Conservation (phyloP, 2,113 vertebrate genomes). For the Empidonax traillii region DNA sequence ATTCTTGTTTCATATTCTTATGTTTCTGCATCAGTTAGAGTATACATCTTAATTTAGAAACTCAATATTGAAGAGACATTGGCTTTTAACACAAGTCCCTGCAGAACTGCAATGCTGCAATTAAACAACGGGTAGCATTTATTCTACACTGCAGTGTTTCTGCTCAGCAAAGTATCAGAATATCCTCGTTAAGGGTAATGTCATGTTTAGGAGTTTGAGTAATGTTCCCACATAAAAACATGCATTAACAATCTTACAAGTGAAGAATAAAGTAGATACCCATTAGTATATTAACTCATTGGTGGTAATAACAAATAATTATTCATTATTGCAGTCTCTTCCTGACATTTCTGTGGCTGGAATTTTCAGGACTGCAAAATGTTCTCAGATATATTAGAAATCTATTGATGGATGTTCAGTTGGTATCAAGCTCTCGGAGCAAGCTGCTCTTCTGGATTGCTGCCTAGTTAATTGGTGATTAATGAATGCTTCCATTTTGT, state of each 20-base stretch:
- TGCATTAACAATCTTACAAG: not conserved
- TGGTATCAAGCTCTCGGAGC: conserved; percentile 22
- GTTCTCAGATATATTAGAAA: conserved; percentile 11
- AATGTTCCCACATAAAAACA: not conserved
- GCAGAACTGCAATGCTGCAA: not conserved
- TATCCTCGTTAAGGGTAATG: not conserved
- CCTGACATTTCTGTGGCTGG: not conserved
- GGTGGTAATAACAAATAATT: not conserved
- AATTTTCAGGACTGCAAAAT: conserved; percentile 1
- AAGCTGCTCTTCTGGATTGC: conserved; percentile 1
- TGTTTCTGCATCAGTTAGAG: not conserved
- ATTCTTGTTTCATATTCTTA: not conserved
- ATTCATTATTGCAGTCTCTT: not conserved
- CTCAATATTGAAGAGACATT: not conserved
- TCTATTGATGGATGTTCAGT: conserved; percentile 41
- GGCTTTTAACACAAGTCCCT: not conserved
- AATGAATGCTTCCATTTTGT: conserved; percentile 34
- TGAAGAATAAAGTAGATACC: not conserved
- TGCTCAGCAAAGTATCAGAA: not conserved
- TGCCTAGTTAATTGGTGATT: conserved; percentile 26
- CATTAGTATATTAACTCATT: not conserved
- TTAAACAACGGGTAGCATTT: not conserved
- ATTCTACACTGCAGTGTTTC: not conserved
- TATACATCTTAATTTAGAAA: not conserved
- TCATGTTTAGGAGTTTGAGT: not conserved